Evolutionary conservation across 2,888 invertebrate genomes (phyloP).

Genomic region (Athripsodes cinereus): DNA sequence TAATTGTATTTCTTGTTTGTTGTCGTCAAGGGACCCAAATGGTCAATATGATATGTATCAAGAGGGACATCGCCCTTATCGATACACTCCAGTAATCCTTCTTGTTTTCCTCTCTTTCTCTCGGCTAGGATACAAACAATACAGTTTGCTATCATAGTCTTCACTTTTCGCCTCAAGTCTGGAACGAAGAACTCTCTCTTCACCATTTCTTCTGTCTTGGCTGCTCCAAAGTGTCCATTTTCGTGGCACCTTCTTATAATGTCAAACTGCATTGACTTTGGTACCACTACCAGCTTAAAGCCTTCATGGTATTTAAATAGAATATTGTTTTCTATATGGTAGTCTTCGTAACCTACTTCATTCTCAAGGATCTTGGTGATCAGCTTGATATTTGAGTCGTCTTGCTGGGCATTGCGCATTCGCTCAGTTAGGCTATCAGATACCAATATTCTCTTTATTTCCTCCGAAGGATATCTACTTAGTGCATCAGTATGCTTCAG

Average conservation of each 20-base stretch:
- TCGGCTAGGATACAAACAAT: constrained; percentile 2
- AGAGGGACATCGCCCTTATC: constrained; percentile 32
- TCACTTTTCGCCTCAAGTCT: constrained; percentile 2
- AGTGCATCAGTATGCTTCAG: constrained; percentile 33
- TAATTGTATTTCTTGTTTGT: constrained; percentile 34
- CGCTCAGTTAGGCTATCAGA: background rate
- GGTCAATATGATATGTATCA: constrained; percentile 33
- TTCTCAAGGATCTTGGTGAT: background rate
- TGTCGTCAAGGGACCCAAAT: constrained; percentile 32
- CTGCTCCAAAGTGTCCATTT: constrained; percentile 8
- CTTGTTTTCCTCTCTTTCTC: constrained; percentile 31
- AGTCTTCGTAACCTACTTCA: background rate
- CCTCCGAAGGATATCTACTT: constrained; percentile 29
- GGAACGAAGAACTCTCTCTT: constrained; percentile 7
- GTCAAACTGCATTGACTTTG: background rate
- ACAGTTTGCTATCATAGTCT: background rate
- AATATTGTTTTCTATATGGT: background rate
- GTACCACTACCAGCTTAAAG: background rate
- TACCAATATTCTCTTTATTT: background rate
- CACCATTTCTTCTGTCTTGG: constrained; percentile 13
- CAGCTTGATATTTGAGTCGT: background rate
- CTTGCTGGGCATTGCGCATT: background rate
- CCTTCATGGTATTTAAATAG: background rate
- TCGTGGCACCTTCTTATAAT: background rate
- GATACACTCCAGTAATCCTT: constrained; percentile 32